Evolutionary conservation across 2,113 vertebrate genomes (phyloP).

Genomic region (Thermophis baileyi): DNA sequence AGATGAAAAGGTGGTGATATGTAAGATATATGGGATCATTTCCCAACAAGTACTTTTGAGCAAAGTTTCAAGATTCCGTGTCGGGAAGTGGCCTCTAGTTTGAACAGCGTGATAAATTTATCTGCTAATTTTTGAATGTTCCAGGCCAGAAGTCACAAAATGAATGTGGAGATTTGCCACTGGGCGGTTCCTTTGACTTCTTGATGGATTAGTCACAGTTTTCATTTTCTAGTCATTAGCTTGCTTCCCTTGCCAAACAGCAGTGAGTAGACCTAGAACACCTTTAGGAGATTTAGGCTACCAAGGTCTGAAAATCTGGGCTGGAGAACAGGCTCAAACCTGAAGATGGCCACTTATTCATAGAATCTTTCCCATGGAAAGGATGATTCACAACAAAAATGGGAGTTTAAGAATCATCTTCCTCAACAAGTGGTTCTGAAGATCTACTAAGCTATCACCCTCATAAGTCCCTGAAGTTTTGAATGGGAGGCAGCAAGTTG

Average conservation of each 20-base stretch:
- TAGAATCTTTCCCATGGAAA: conserved; percentile 5
- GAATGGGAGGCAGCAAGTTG: background rate
- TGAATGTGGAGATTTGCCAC: background rate
- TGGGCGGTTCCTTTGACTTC: background rate
- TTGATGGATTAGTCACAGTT: conserved; percentile 53
- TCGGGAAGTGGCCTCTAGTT: background rate
- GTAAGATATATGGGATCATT: background rate
- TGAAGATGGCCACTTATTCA: conserved; percentile 40
- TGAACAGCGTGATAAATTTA: background rate
- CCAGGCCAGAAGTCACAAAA: background rate
- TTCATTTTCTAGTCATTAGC: conserved; percentile 28
- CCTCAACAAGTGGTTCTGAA: background rate
- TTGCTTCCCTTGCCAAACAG: conserved; percentile 32
- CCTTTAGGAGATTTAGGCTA: conserved; percentile 46
- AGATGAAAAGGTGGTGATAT: background rate
- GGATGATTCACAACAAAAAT: background rate
- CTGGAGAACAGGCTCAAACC: conserved; percentile 30
- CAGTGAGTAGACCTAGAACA: conserved; percentile 15
- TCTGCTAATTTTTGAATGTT: background rate
- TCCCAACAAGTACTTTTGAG: background rate
- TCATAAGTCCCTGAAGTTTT: background rate
- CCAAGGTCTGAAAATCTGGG: background rate
- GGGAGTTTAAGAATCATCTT: background rate
- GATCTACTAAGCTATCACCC: background rate
- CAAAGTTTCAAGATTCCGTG: background rate